A percentile compares a stretch with the other conserved stretches of the same genome.
Conservation (phyloP, 2,888 invertebrate genomes). For the Caenorhabditis uteleia region DNA sequence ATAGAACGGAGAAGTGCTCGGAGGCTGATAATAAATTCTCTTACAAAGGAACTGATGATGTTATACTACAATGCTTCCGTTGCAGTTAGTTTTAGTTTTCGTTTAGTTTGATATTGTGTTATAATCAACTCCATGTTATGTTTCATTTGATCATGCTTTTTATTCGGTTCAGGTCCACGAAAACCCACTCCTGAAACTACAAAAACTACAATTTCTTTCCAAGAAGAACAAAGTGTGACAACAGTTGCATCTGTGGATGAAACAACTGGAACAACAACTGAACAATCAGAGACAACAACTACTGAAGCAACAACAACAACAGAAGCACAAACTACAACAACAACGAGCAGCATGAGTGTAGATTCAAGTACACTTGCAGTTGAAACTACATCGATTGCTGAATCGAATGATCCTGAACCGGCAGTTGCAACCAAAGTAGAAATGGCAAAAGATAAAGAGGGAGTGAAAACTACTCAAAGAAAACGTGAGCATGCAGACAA, state of each 20-base stretch:
- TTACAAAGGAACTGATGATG: slow-evolving; percentile 41
- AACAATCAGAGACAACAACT: neutral
- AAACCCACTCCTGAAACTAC: slow-evolving; percentile 16
- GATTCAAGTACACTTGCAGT: slow-evolving; percentile 6
- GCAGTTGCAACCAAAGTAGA: slow-evolving; percentile 36
- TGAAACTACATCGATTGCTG: slow-evolving; percentile 13
- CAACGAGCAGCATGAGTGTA: no score
- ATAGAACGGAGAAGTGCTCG: slow-evolving; percentile 36
- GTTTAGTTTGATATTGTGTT: no score
- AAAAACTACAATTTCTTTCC: slow-evolving; percentile 28
- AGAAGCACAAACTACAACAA: neutral
- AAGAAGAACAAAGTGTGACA: slow-evolving; percentile 29
- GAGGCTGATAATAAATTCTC: slow-evolving; percentile 33
- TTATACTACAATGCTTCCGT: slow-evolving; percentile 62
- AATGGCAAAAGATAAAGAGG: slow-evolving; percentile 28
- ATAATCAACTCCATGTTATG: neutral
- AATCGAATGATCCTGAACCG: slow-evolving; percentile 32
- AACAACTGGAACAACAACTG: neutral
- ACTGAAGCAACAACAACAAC: slow-evolving; percentile 11
- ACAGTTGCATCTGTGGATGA: slow-evolving; percentile 18
- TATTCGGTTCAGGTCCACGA: slow-evolving; percentile 14
- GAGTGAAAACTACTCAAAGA: slow-evolving; percentile 36
- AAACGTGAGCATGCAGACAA: slow-evolving; percentile 24
- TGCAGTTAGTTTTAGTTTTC: slow-evolving; percentile 57
- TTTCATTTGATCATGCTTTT: neutral